These are phyloP conservation scores for Discoglossus pictus DNA, from an alignment of 2,797 vertebrate genomes.

Conservation along the genomic window DNA sequence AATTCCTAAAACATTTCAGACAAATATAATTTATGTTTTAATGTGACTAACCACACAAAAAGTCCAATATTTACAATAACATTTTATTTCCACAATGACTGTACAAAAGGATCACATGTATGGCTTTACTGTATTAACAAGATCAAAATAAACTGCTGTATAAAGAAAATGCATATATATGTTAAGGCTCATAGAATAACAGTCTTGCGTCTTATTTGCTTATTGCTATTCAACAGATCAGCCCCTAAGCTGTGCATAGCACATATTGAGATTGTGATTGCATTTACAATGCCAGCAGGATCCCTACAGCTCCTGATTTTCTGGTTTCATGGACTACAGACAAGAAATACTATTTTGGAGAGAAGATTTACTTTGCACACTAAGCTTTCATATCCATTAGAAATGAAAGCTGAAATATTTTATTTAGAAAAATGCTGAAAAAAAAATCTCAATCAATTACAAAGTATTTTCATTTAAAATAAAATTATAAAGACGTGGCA, in stretches of 20 bases:
- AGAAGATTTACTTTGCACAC: too few relatives aligned
- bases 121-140: conserved; percentile 31
- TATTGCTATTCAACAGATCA: conserved; percentile 2
- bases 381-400: too few relatives aligned
- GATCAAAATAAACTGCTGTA: conserved; percentile 13
- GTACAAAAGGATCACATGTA: conserved; percentile 37
- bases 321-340: too few relatives aligned
- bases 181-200: conserved; percentile 38
- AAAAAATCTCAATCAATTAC: too few relatives aligned
- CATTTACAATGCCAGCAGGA: too few relatives aligned
- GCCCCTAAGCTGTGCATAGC: not conserved
- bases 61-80: conserved; percentile 20
- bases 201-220: not conserved
- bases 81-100: conserved; percentile 41
- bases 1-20: conserved; percentile 21
- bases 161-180: conserved; percentile 27
- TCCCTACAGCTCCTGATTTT: too few relatives aligned
- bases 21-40: conserved; percentile 24
- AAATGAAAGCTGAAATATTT: too few relatives aligned
- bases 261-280: not conserved
- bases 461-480: too few relatives aligned
- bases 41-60: conserved; percentile 25
- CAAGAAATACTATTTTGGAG: too few relatives aligned
- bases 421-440: too few relatives aligned
- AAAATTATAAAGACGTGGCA: too few relatives aligned